Evolutionary conservation across 92 coral and sea anemone genomes (phyloP).

Genomic region (Zoanthus solanderi): DNA sequence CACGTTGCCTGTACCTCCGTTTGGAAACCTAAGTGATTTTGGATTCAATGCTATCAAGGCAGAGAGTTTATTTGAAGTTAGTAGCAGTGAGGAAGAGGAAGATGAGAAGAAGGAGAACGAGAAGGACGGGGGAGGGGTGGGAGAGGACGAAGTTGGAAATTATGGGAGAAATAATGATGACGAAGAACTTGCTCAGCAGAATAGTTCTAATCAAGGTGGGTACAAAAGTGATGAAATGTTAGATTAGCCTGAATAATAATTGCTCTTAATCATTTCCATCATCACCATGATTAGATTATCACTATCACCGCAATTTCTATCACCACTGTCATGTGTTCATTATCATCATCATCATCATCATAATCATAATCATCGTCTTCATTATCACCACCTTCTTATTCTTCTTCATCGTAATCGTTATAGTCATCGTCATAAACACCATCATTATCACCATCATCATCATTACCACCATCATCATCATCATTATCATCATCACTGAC

Average conservation of each 20-base stretch:
- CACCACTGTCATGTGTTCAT: background rate
- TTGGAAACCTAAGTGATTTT: slow-evolving; percentile 19
- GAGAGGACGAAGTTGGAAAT: slow-evolving; percentile 53
- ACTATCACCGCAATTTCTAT: too few species aligned
- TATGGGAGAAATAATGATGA: background rate
- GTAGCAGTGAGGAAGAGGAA: slow-evolving; percentile 74
- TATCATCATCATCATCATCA: background rate
- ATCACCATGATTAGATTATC: too few species aligned
- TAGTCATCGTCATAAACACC: background rate
- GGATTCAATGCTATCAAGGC: slow-evolving; percentile 73
- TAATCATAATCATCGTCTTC: background rate
- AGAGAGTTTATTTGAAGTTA: slow-evolving; percentile 76
- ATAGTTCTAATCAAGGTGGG: background rate
- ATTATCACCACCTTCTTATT: background rate
- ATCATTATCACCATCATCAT: background rate
- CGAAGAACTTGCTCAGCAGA: background rate
- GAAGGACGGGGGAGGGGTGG: slow-evolving; percentile 49
- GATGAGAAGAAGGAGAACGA: slow-evolving; percentile 58
- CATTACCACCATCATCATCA: background rate
- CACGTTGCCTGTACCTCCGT: slow-evolving; percentile 31
- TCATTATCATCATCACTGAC: slow-evolving; percentile 39
- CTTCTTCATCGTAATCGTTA: background rate
- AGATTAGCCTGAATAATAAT: too few species aligned
- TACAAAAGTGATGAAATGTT: background rate
- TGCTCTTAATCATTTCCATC: too few species aligned